Percentiles rank a stretch among this genome's conserved stretches.
phyloP scores from a whole-genome alignment of 2,113 vertebrate species.

The Alectura lathami region DNA sequence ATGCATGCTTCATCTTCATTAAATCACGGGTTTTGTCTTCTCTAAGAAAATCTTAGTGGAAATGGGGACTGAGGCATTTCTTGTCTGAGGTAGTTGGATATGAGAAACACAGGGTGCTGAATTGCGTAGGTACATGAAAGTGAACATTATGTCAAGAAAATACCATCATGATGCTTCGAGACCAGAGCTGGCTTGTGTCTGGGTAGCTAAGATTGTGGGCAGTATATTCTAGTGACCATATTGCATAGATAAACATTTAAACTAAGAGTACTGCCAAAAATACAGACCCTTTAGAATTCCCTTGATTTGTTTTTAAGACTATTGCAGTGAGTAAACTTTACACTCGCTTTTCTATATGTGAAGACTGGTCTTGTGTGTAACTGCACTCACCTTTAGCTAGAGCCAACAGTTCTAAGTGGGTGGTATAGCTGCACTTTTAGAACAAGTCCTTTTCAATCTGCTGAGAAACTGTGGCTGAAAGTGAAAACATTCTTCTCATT shows the following conservation, averaged over 20 bases:
- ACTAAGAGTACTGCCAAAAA: not conserved
- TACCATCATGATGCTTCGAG: rapidly evolving
- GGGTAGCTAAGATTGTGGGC: not conserved
- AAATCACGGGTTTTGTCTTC: not conserved
- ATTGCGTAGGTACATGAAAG: not conserved
- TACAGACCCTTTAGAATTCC: not conserved
- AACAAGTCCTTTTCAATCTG: not conserved
- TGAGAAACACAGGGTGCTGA: not conserved
- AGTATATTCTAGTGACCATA: not conserved
- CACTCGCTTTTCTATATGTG: not conserved
- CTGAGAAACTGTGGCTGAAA: not conserved
- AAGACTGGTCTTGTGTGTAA: not conserved
- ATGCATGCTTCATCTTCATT: not conserved
- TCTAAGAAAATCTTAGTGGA: not conserved
- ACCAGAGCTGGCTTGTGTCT: not conserved
- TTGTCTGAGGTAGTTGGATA: not conserved
- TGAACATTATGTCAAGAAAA: not conserved
- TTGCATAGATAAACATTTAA: not conserved
- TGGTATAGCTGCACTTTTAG: not conserved
- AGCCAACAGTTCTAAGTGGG: not conserved
- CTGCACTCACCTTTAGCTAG: not conserved
- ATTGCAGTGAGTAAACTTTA: not conserved
- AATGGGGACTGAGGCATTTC: not conserved
- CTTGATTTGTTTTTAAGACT: not conserved
- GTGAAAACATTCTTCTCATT: not conserved